phyloP scores from a whole-genome alignment of 2,113 vertebrate species.

The Macaca nemestrina region DNA sequence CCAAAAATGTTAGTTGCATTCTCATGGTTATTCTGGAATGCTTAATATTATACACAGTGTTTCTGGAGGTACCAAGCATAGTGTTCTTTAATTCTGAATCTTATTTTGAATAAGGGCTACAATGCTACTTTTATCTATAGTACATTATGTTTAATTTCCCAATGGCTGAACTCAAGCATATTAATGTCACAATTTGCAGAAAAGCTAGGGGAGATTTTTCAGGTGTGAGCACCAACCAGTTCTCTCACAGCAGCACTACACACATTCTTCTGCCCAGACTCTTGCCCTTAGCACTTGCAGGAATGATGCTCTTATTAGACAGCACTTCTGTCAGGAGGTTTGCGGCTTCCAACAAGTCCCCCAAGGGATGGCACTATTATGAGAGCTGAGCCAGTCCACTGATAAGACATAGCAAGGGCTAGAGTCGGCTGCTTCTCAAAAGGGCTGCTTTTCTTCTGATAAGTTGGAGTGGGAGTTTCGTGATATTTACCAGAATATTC shows the following conservation, averaged over 20 bases:
- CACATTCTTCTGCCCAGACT: background rate
- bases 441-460: background rate
- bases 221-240: background rate
- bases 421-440: background rate
- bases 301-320: conserved; percentile 37
- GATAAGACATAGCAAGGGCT: background rate
- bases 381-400: background rate
- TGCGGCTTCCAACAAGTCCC: conserved; percentile 4
- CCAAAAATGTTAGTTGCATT: background rate
- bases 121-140: background rate
- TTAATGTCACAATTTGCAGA: background rate
- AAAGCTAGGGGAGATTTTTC: background rate
- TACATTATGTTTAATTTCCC: background rate
- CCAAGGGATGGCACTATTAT: background rate
- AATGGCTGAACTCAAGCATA: background rate
- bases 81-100: background rate
- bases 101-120: background rate
- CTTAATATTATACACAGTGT: background rate
- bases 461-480: background rate
- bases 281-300: background rate
- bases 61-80: background rate
- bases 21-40: background rate
- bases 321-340: background rate
- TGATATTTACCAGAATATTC: background rate
- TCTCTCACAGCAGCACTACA: background rate